A percentile compares a stretch with the other conserved stretches of the same genome.
Evolutionary conservation across 2,797 vertebrate species (phyloP).

Genomic region (Hydrophis major): DNA sequence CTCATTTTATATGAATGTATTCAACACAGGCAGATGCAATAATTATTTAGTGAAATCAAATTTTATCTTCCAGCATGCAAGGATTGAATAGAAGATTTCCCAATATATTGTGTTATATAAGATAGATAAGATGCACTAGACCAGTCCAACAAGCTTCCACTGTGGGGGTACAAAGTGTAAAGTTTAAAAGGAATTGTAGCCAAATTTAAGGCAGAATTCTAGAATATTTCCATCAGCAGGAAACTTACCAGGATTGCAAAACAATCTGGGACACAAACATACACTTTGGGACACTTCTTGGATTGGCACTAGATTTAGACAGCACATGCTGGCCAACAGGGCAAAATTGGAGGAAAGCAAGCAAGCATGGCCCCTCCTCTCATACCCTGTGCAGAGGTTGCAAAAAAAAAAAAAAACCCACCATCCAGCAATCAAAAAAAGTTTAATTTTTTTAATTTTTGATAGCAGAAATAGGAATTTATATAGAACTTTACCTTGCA

Average conservation of each 20-base stretch:
- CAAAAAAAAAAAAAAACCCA: background rate
- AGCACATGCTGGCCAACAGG: conserved; percentile 21
- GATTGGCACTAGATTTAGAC: conserved; percentile 50
- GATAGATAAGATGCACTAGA: background rate
- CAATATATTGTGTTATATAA: conserved; percentile 6
- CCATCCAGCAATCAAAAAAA: background rate
- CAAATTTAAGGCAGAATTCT: conserved; percentile 31
- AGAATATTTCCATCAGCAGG: conserved; percentile 11
- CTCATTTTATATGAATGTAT: background rate
- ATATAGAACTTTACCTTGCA: background rate
- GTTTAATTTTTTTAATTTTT: conserved; percentile 40
- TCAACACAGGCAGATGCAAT: background rate
- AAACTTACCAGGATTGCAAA: conserved; percentile 56
- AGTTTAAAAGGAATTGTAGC: conserved; percentile 51
- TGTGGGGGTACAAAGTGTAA: conserved; percentile 50
- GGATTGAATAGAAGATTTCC: background rate
- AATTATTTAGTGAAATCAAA: background rate
- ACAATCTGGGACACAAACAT: conserved; percentile 22
- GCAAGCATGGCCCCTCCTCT: conserved; percentile 44
- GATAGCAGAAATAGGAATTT: conserved; percentile 8
- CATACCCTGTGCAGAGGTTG: conserved; percentile 61
- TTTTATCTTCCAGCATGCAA: background rate
- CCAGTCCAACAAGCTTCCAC: conserved; percentile 41
- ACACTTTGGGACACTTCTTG: conserved; percentile 36
- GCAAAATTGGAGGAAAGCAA: conserved; percentile 3